Evolutionary conservation across 1,140 invertebrate genomes (phyloP).

Genomic region (Euura lappo): DNA sequence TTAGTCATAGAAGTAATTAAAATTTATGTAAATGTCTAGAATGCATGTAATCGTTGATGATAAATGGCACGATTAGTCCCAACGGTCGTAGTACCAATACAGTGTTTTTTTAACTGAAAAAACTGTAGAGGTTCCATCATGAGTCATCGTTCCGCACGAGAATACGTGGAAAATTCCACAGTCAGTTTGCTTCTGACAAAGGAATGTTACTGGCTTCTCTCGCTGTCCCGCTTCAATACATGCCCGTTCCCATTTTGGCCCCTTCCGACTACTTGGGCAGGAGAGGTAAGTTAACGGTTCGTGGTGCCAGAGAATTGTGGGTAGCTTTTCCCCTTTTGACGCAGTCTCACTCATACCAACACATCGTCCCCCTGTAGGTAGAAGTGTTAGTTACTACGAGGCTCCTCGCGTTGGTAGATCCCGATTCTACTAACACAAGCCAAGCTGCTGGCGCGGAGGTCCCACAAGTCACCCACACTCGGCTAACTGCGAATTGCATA

Average conservation of each 20-base stretch:
- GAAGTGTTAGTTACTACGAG: neutral
- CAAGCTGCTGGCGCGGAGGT: neutral
- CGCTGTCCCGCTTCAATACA: conserved; percentile 1
- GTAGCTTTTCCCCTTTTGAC: neutral
- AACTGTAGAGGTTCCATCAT: too few relatives aligned
- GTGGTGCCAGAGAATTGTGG: neutral
- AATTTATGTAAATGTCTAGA: too few relatives aligned
- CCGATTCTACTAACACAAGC: neutral
- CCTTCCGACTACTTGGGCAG: conserved; percentile 2
- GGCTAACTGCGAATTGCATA: neutral
- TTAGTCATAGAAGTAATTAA: too few relatives aligned
- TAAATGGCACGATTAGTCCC: too few relatives aligned
- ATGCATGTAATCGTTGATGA: too few relatives aligned
- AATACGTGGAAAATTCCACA: neutral
- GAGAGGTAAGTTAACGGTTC: conserved; percentile 6
- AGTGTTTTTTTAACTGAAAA: too few relatives aligned
- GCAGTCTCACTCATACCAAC: neutral
- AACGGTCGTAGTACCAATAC: too few relatives aligned
- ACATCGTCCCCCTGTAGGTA: neutral
- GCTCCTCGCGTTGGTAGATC: neutral
- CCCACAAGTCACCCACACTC: neutral
- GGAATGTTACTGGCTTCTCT: conserved; percentile 4
- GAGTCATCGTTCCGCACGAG: too few relatives aligned
- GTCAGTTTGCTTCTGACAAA: neutral
- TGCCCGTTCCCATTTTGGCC: neutral